Evolutionary conservation across 2,888 invertebrate genomes (phyloP).

Genomic region (Allolobophora icterica): DNA sequence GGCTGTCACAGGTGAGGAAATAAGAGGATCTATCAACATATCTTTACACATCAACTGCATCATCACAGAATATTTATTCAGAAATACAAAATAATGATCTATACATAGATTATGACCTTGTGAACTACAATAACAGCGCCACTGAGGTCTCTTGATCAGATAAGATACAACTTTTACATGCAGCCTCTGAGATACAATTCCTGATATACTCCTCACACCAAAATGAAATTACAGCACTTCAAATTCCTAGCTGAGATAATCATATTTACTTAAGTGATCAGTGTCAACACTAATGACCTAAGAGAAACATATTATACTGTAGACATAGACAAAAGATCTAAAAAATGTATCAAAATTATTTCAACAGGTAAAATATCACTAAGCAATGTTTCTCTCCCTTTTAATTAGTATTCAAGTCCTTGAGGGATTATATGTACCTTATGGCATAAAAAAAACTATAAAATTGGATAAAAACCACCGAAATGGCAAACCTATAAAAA

Average conservation of each 20-base stretch:
- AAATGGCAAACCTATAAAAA: not conserved
- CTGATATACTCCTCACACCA: not conserved
- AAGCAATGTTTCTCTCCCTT: too few relatives aligned
- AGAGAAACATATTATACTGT: not conserved
- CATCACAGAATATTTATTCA: not conserved
- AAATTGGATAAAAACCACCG: not conserved
- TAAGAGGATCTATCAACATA: not conserved
- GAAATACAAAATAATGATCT: not conserved
- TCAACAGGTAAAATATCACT: too few relatives aligned
- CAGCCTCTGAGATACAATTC: not conserved
- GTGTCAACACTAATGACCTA: not conserved
- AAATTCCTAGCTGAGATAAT: not conserved
- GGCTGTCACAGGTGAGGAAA: not conserved
- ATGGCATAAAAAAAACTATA: too few relatives aligned
- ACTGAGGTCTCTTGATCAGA: not conserved
- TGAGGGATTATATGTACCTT: too few relatives aligned
- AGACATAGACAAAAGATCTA: not conserved
- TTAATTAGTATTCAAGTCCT: too few relatives aligned
- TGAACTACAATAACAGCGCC: not conserved
- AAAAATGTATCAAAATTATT: not conserved
- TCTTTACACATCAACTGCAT: not conserved
- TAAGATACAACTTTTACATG: not conserved
- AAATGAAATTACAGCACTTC: not conserved
- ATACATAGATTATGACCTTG: not conserved
- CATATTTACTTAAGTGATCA: not conserved